Conservation (phyloP, 2,113 vertebrate genomes). For the Psilopogon haemacephalus region DNA sequence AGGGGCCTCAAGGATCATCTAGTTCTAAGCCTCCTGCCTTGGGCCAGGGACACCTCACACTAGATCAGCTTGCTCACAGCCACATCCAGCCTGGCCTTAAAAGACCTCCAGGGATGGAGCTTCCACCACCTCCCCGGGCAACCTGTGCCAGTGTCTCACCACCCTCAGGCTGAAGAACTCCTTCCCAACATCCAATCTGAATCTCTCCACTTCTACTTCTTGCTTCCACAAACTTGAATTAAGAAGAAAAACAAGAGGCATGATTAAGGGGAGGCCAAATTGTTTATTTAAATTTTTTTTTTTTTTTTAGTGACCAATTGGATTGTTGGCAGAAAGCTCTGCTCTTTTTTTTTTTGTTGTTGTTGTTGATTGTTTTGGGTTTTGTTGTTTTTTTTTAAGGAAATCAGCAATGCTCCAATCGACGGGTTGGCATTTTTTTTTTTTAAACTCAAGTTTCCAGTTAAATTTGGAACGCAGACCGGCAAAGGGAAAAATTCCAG, state of each 20-base stretch:
- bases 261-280: slow-evolving; percentile 78
- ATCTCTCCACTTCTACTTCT: too few relatives aligned
- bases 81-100: too few relatives aligned
- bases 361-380: too few relatives aligned
- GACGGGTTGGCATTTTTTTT: slow-evolving; percentile 40
- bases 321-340: slow-evolving; percentile 60
- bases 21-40: too few relatives aligned
- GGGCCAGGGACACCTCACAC: too few relatives aligned
- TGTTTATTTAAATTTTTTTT: slow-evolving; percentile 79
- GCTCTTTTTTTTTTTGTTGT: background rate
- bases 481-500: slow-evolving; percentile 65
- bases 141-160: too few relatives aligned
- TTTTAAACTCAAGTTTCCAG: slow-evolving; percentile 59
- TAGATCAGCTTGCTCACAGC: too few relatives aligned
- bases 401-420: slow-evolving; percentile 59
- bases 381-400: background rate
- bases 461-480: slow-evolving; percentile 54
- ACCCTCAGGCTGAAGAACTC: too few relatives aligned
- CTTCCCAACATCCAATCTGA: too few relatives aligned
- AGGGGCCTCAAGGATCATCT: too few relatives aligned
- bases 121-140: too few relatives aligned
- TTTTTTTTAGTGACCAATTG: slow-evolving; percentile 73
- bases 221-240: background rate
- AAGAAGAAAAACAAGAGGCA: slow-evolving; percentile 54
- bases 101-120: too few relatives aligned